Conservation (phyloP, 2,888 invertebrate species). For the Habrosyne pyritoides region DNA sequence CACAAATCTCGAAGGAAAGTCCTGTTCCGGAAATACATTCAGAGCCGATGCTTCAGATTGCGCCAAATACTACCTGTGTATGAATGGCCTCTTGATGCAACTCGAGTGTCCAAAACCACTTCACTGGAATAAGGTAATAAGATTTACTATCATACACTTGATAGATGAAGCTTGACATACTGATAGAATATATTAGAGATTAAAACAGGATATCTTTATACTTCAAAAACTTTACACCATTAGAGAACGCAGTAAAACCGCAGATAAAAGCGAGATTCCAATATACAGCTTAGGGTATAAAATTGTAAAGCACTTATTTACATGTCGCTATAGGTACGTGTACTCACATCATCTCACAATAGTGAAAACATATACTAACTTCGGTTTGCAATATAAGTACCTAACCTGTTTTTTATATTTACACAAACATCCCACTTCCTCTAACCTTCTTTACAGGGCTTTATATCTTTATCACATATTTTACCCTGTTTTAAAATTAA, state of each 20-base stretch:
- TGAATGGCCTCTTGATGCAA: constrained; percentile 87
- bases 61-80: constrained; percentile 91
- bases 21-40: constrained; percentile 84
- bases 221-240: no score
- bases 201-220: background rate
- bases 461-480: background rate
- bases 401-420: background rate
- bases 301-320: background rate
- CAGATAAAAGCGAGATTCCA: no score
- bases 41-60: constrained; percentile 87
- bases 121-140: constrained; percentile 88
- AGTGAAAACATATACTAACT: background rate
- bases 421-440: background rate
- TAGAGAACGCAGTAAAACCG: no score
- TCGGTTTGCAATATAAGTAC: background rate
- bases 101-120: constrained; percentile 89
- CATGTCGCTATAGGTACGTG: background rate
- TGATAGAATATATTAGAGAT: no score
- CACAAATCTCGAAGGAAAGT: constrained; percentile 79
- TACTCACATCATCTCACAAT: background rate
- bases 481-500: background rate
- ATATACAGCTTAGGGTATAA: no score
- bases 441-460: background rate
- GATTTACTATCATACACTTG: no score
- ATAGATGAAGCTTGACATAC: no score